These are phyloP conservation scores for Neocrepidodera transversa DNA, from an alignment of 2,888 invertebrate genomes.

Conservation along the genomic window DNA sequence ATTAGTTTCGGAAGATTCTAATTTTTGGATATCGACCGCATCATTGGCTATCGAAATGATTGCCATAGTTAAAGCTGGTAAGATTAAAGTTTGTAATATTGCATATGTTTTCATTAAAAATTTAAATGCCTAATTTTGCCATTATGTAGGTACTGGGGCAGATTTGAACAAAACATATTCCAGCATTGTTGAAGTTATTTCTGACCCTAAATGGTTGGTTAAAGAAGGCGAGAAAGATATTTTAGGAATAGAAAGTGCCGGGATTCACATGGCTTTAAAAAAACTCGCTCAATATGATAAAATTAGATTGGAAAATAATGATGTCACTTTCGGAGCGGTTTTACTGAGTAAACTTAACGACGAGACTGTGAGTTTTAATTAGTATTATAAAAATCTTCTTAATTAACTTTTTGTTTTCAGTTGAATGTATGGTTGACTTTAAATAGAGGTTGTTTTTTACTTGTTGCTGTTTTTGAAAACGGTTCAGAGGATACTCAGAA, in stretches of 20 bases:
- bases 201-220: constrained; percentile 65
- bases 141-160: constrained; percentile 43
- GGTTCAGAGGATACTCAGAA: constrained; percentile 61
- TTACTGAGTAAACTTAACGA: constrained; percentile 64
- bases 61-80: constrained; percentile 73
- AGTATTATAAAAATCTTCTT: too few relatives aligned
- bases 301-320: constrained; percentile 56
- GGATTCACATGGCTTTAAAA: constrained; percentile 78
- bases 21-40: constrained; percentile 73
- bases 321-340: constrained; percentile 66
- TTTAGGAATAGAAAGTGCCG: constrained; percentile 75
- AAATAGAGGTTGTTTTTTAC: constrained; percentile 80
- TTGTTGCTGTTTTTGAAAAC: constrained; percentile 72
- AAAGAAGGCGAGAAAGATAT: constrained; percentile 59
- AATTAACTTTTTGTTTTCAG: too few relatives aligned
- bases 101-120: background rate
- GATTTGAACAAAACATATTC: constrained; percentile 57
- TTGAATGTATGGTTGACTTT: constrained; percentile 70
- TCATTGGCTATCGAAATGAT: constrained; percentile 73
- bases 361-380: constrained; percentile 63
- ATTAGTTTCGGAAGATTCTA: constrained; percentile 62
- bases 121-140: background rate
- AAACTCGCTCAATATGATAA: constrained; percentile 75
- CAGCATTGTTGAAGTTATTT: constrained; percentile 61
- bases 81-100: too few relatives aligned